Base-by-base conservation (phyloP, 2,113 vertebrate species). In the Erythrolamprus reginae region DNA sequence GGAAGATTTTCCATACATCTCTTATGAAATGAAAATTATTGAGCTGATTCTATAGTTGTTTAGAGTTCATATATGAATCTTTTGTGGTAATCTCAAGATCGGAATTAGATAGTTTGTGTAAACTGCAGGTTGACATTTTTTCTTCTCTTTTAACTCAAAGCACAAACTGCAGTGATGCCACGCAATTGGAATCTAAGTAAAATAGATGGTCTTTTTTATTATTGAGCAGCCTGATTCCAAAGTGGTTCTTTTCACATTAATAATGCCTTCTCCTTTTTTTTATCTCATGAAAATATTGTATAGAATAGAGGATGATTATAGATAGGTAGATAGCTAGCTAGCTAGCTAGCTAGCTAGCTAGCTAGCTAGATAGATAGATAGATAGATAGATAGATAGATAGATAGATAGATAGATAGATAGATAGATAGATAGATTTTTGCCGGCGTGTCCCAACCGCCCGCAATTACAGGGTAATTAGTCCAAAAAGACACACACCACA, bases 1-100 rank as follows among this genome's bases (percentile, higher is more conserved):
- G 86, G 88, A 94, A 95, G 90, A 89, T 51, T 90, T 51, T 52
- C 89, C 91, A 19, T 89, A 93, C 94, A 95, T 92, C 47, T 2
- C 10, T 93, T 92, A 86, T 91, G 87, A 90, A 90, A 88, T 92
- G 19, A 47, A 70, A 56, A 48, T 23, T 9, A 85, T 86, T 12
- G 48, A 84, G 92, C 88, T 86, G 87, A 45, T 84, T 3, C 0
- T 38, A 15, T 90, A 85, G 19, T 33, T 93, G 23, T 92, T 92
- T 91, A 61, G 83, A 86, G 87, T 5, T 52, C 82, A 87, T 92
- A 82, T 87, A 7, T 84, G 89, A 77, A 50, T 89, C 5, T 23
- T 90, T 77, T 88, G 55, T 87, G 38, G 2, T 21, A 92, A 50
- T 12, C 89, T 88, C 88, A 86, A 88, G 88, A 90, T 91, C 47